phyloP scores from a whole-genome alignment of 2,113 vertebrate species.

The Pyrgilauda ruficollis region DNA sequence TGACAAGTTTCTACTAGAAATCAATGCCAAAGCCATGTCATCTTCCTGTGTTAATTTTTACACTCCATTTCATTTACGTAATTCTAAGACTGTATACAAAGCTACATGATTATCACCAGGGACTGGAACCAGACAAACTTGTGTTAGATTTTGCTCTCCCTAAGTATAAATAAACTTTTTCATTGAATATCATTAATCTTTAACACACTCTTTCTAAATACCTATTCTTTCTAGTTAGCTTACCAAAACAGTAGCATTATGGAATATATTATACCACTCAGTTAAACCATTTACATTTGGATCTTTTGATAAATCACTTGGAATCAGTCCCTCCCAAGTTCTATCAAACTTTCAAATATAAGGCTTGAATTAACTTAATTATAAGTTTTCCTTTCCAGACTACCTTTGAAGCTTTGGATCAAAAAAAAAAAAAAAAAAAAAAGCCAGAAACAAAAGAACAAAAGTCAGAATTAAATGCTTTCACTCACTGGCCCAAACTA shows the following conservation, averaged over 20 bases:
- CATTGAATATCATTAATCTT: background rate
- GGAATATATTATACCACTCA: background rate
- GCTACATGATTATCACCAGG: background rate
- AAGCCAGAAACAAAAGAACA: background rate
- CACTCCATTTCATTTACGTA: background rate
- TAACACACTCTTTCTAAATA: background rate
- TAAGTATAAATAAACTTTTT: background rate
- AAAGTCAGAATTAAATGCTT: background rate
- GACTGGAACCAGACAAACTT: background rate
- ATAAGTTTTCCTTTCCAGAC: constrained; percentile 21
- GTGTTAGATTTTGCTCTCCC: background rate
- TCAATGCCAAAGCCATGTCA: background rate
- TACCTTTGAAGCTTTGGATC: constrained; percentile 42
- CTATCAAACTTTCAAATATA: constrained; percentile 3
- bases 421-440: background rate
- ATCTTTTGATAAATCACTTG: background rate
- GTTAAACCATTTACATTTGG: background rate
- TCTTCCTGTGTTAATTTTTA: background rate
- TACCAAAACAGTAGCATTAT: background rate
- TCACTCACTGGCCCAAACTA: background rate
- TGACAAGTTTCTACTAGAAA: background rate
- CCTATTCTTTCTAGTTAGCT: background rate
- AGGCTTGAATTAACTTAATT: constrained; percentile 26
- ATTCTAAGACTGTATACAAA: background rate
- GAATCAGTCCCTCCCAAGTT: background rate